Conservation (phyloP, 1,140 invertebrate species). For the Matsumurasca onukii region DNA sequence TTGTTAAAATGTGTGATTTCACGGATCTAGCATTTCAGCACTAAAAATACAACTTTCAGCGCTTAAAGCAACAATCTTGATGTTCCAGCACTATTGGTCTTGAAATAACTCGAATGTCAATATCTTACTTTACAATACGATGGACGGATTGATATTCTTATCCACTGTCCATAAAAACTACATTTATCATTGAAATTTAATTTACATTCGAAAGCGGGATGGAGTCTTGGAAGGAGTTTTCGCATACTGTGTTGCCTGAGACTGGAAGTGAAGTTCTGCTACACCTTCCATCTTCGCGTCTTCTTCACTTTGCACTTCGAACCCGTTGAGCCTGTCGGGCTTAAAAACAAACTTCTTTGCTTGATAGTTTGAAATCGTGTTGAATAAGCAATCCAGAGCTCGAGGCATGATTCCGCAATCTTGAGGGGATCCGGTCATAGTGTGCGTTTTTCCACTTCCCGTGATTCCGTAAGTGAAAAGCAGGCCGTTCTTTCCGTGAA, state of each 20-base stretch:
- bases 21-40: too few species aligned
- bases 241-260: slow-evolving; percentile 46
- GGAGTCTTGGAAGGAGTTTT: too few species aligned
- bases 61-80: too few species aligned
- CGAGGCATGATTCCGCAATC: slow-evolving; percentile 66
- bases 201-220: too few species aligned
- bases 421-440: slow-evolving; percentile 75
- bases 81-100: too few species aligned
- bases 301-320: slow-evolving; percentile 83
- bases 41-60: too few species aligned
- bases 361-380: slow-evolving; percentile 77
- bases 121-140: too few species aligned
- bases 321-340: slow-evolving; percentile 91
- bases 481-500: slow-evolving; percentile 82
- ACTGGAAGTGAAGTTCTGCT: slow-evolving; percentile 49
- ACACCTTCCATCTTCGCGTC: slow-evolving; percentile 84
- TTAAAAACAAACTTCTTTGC: slow-evolving; percentile 86
- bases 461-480: slow-evolving; percentile 97
- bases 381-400: slow-evolving; percentile 90
- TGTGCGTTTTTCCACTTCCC: slow-evolving; percentile 94
- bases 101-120: too few species aligned
- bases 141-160: too few species aligned
- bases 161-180: too few species aligned
- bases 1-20: too few species aligned
- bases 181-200: too few species aligned